Conservation (phyloP, 1,140 invertebrate genomes). For the Zaprionus davidi region DNA sequence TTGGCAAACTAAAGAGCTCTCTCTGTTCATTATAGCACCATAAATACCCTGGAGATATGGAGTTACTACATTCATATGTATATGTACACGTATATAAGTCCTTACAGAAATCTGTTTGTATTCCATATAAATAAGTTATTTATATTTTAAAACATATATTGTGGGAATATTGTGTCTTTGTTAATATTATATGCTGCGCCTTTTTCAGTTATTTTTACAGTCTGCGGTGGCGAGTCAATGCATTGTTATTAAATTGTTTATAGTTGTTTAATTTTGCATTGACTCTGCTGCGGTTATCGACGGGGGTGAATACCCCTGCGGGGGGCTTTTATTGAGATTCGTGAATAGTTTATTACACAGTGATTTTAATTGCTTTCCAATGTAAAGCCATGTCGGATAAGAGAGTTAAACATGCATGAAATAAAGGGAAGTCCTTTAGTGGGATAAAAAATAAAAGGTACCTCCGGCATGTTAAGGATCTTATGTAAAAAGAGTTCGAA, state of each 20-base stretch:
- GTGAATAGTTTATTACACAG: slow-evolving; percentile 29
- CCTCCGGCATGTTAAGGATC: too few relatives aligned
- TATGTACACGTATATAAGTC: too few relatives aligned
- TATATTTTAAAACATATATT: neutral
- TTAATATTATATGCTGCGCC: neutral
- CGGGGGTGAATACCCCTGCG: slow-evolving; percentile 2
- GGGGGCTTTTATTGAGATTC: slow-evolving; percentile 21
- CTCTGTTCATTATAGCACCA: neutral
- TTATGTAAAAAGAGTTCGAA: too few relatives aligned
- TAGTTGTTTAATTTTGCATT: slow-evolving; percentile 41
- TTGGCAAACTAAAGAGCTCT: neutral
- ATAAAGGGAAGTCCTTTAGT: too few relatives aligned
- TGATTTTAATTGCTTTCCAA: slow-evolving; percentile 25
- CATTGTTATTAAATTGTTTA: slow-evolving; percentile 44
- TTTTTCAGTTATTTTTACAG: slow-evolving; percentile 3
- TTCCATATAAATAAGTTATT: neutral
- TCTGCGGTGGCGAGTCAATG: slow-evolving; percentile 2
- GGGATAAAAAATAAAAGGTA: too few relatives aligned
- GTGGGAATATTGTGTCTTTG: neutral
- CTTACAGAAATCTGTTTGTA: neutral
- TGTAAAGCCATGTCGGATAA: neutral
- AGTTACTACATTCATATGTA: too few relatives aligned
- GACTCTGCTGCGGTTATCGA: slow-evolving; percentile 17
- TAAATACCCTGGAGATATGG: neutral
- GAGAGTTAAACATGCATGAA: too few relatives aligned